Base-by-base conservation (phyloP, 2,888 invertebrate genomes). In the Encarsia formosa region DNA sequence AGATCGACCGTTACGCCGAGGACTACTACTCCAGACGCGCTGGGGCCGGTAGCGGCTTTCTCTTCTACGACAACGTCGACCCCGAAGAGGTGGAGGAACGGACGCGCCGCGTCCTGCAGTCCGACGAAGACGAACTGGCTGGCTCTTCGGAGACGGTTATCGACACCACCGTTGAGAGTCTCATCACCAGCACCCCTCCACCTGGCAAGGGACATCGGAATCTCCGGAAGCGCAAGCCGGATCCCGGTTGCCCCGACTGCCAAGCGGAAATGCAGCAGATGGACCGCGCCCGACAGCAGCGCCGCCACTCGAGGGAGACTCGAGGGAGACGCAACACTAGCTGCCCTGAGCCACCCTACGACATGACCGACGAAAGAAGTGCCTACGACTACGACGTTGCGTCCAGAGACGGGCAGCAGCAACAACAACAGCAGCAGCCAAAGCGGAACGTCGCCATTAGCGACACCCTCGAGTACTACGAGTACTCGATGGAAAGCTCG, bases 371-470 rank as follows among this genome's bases (percentile, higher is more conserved):
- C n/a, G n/a, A n/a, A n/a, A n/a, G n/a, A n/a, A n/a, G n/a, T n/a
- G n/a, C n/a, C n/a, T n/a, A n/a, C n/a, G n/a, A n/a, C n/a, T n/a
- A n/a, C n/a, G n/a, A n/a, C n/a, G n/a, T n/a, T n/a, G n/a, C n/a
- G n/a, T n/a, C n/a, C n/a, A 64, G 46, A 63, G 60, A 23, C 61
- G 64, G 49, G 57, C 61, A 64, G 43, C 72, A 71, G 56, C 59
- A 63, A 35, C 66, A 63, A 31, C 65, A 62, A 35, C 63, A 62
- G 51, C 65, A 58, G 61, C 68, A 63, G 68, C 69, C 66, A 71
- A 76, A 68, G 66, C 71, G 67, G 70, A 76, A 67, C 69, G 76
- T 69, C 61, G 75, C 66, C 57, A 75, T 69, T 69, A 76, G 76
- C 63, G 73, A 74, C 59, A 73, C 71, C 54, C 69, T 74, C 59